Evolutionary conservation across 2,113 vertebrate genomes (phyloP).

Genomic region (Nothoprocta perdicaria): DNA sequence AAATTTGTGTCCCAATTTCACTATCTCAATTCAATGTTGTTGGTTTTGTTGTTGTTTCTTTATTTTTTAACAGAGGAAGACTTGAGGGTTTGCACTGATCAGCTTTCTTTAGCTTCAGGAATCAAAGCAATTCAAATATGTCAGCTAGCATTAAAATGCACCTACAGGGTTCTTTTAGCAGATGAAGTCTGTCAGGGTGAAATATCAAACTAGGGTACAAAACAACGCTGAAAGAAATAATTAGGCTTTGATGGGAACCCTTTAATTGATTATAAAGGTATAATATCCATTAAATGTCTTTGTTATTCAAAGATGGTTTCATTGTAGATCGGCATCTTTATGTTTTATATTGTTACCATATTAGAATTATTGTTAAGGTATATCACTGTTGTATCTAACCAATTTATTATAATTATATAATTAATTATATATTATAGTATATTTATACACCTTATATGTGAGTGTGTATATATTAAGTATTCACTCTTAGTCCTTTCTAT

Average conservation of each 20-base stretch:
- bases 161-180: not conserved
- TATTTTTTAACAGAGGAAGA: not conserved
- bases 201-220: not conserved
- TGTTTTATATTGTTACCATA: not conserved
- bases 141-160: not conserved
- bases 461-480: not conserved
- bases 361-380: not conserved
- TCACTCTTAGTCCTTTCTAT: not conserved
- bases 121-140: not conserved
- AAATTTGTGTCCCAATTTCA: not conserved
- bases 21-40: not conserved
- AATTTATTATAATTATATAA: not conserved
- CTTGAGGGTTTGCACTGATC: not conserved
- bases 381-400: not conserved
- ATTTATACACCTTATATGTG: too few relatives aligned
- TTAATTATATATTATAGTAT: not conserved
- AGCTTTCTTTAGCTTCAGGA: not conserved
- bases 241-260: not conserved
- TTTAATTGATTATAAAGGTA: not conserved
- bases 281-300: not conserved
- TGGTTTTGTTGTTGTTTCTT: too few relatives aligned
- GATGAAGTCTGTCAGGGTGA: not conserved
- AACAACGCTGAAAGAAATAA: not conserved
- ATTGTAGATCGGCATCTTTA: not conserved
- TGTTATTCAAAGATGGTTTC: not conserved